These are phyloP conservation scores for Nicator chloris DNA, from an alignment of 2,113 vertebrate species.

Conservation along the genomic window DNA sequence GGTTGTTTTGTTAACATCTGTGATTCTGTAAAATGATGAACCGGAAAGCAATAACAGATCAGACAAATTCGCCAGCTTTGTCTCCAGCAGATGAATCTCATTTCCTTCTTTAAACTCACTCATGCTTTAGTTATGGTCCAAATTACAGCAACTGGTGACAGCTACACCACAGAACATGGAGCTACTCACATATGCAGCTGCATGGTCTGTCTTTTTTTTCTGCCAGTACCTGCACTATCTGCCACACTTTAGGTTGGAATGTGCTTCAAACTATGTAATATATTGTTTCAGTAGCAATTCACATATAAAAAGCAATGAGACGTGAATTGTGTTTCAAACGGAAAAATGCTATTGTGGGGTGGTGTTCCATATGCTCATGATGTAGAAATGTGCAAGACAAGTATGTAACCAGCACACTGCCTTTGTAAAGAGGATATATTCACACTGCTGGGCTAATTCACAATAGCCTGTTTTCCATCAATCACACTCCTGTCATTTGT, in stretches of 20 bases:
- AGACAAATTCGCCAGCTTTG: background rate
- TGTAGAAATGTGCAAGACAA: background rate
- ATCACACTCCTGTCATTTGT: background rate
- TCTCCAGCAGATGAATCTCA: background rate
- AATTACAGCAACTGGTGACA: background rate
- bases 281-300: background rate
- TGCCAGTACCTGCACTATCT: background rate
- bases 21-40: background rate
- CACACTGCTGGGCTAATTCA: background rate
- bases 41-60: background rate
- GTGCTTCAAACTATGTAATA: background rate
- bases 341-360: background rate
- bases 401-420: background rate
- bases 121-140: background rate
- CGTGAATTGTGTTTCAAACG: background rate
- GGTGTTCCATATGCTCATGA: background rate
- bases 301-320: background rate
- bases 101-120: background rate
- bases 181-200: background rate
- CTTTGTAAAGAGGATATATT: background rate
- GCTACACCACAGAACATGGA: background rate
- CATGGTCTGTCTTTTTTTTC: accelerated
- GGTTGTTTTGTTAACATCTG: background rate
- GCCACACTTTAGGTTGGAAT: background rate
- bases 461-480: background rate